Evolutionary conservation across 2,888 invertebrate genomes (phyloP).

Genomic region (Chymomyza procnemis): DNA sequence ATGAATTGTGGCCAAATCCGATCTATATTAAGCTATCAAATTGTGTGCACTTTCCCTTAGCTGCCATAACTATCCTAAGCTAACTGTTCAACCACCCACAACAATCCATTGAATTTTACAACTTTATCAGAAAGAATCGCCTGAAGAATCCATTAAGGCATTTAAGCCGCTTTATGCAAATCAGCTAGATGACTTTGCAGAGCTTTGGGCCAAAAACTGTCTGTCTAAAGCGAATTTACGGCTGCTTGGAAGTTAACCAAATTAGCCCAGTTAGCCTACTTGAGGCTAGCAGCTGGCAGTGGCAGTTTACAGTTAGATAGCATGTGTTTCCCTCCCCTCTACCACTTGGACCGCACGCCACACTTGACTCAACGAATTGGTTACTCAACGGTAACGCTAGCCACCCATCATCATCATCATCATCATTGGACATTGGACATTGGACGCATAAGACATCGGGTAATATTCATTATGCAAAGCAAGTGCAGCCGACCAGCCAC

Average conservation of each 20-base stretch:
- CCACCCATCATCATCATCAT: constrained; percentile 51
- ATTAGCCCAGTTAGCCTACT: constrained; percentile 31
- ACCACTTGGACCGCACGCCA: no score
- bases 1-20: neutral
- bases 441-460: constrained; percentile 16
- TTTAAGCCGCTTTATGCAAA: constrained; percentile 40
- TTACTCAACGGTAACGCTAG: constrained; percentile 21
- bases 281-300: constrained; percentile 32
- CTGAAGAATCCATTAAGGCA: constrained; percentile 1
- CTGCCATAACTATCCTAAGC: neutral
- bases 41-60: neutral
- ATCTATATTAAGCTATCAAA: neutral
- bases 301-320: constrained; percentile 39
- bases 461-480: constrained; percentile 32
- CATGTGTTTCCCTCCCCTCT: neutral
- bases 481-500: neutral
- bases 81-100: neutral
- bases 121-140: constrained; percentile 38
- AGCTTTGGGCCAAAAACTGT: constrained; percentile 28
- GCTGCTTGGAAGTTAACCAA: constrained; percentile 3
- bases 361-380: constrained; percentile 32
- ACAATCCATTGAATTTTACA: constrained; percentile 28
- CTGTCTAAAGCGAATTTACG: constrained; percentile 33
- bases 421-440: neutral
- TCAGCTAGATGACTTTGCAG: constrained; percentile 39